Conservation (phyloP, 2,113 vertebrate species). For the Sinocyclocheilus maitianheensis region DNA sequence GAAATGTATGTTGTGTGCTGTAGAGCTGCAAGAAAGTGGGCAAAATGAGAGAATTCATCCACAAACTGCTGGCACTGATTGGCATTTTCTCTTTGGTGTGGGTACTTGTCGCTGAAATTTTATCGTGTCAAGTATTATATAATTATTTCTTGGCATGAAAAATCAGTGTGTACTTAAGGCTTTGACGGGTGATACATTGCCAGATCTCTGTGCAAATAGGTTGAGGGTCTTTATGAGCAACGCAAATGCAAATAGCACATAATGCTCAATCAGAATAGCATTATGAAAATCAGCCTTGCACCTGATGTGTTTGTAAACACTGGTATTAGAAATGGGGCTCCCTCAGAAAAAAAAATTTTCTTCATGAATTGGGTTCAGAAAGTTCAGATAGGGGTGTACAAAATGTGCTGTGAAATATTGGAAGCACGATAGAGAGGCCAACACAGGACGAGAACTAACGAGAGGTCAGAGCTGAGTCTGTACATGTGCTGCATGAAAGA, state of each 20-base stretch:
- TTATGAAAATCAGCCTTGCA: conserved; percentile 29
- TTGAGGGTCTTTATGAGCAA: not conserved
- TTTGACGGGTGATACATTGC: not conserved
- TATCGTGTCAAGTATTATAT: not conserved
- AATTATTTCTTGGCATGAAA: not conserved
- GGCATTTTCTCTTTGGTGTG: not conserved
- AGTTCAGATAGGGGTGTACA: not conserved
- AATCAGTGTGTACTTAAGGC: not conserved
- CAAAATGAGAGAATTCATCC: not conserved
- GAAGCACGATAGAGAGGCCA: conserved; percentile 2
- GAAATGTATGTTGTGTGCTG: not conserved
- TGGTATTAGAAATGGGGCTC: not conserved
- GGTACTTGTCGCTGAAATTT: not conserved
- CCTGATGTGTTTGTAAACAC: conserved; percentile 22
- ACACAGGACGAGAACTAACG: conserved; percentile 3
- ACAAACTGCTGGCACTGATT: not conserved
- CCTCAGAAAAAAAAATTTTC: not conserved
- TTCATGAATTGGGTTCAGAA: conserved; percentile 1
- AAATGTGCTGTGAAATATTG: conserved; percentile 13
- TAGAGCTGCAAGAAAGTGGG: not conserved
- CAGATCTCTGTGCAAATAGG: not conserved
- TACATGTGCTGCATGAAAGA: not conserved
- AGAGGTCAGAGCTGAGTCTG: not conserved
- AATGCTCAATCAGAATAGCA: conserved; percentile 7
- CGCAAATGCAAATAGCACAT: conserved; percentile 24